Base-by-base conservation (phyloP, 2,888 invertebrate species). In the Lottia scabra region DNA sequence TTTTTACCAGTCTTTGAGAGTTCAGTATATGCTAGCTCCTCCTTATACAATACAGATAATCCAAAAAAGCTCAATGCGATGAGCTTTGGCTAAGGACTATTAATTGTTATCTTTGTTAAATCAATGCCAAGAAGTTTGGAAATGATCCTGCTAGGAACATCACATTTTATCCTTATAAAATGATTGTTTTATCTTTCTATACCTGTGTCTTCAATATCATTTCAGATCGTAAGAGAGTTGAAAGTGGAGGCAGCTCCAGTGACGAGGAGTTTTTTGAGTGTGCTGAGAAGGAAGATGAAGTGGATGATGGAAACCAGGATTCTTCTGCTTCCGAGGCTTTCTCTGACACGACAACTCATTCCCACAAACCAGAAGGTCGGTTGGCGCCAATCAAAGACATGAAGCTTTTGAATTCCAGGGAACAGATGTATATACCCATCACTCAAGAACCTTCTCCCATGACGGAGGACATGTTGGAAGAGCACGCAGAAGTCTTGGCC, bases 391-490 rank as follows among this genome's bases (percentile, higher is more conserved):
- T 93, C 86, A 93, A 93, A 30, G 92, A 93, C 69, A 88, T 94
- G 71, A 92, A 91, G 75, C 90, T 96, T 67, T 88, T 95, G 44
- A 78, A 82, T 81, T 92, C 93, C 0, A 93, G 93, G 3, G 94
- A 94, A 80, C 92, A 92, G 56, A 91, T 96, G 68, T 96, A 94
- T 88, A 92, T 96, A 75, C 96, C 96, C 0, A 90, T 94, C 26
- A 96, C 96, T 0, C 93, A 93, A 92, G 98, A 99, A 84, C 95
- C 96, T 0, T 95, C 96, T 5, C 98, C 98, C 15, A 96, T 98
- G 92, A 99, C 99, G 0, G 99, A 99, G 89, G 99, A 99, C 90
- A 95, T 97, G 89, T 90, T 98, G 74, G 96, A 97, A 86, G 96
- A 97, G 87, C 97, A 98, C 88, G 95, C 96, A 0, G 95, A 96